Base-by-base conservation (phyloP, 1,140 invertebrate genomes). In the Steinernema khuongi region DNA sequence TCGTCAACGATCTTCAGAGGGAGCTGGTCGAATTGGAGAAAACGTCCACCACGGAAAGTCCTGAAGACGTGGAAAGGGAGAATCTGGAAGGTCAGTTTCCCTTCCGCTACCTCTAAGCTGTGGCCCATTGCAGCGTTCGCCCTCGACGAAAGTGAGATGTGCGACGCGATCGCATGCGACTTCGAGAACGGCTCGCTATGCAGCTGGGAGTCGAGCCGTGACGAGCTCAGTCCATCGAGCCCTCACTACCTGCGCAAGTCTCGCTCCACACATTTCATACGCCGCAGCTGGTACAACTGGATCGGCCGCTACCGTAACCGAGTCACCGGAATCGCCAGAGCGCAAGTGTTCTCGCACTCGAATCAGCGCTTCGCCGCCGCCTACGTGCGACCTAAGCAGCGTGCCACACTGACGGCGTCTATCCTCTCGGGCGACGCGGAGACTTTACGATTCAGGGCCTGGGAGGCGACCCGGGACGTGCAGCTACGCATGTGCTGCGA, bases 281-380 rank as follows among this genome's bases (percentile, higher is more conserved):
- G 50, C 7, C 50, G 50, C 4, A 60, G 50, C 50, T 60, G 50
- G 50, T 60, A 60, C 50, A 60, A 60, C 50, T 60, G 50, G 50
- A 22, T 60, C 50, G 50, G 50, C 19, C 50, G 50, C 19, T 60
- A 60, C 50, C 7, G 50, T 14, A 60, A 60, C 50, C 7, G 50
- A 11, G 50, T 60, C 50, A 60, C 50, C 4, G 50, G 50, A 26
- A 60, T 60, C 7, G 50, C 50, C 50, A 14, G 50, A 7, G 50
- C 50, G 4, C 50, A 75, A 29, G 31, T 75, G 1, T 80, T 80
- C 44, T 82, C 79, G 26, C 60, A 44, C 1, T 50, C 43, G n/a
- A 80, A 80, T 72, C 67, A 71, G 50, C 77, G 81, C 7, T 80
- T 80, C 33, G 81, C 81, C n/a, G 81, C 79, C n/a, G 43, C 79